Base-by-base conservation (phyloP, 2,113 vertebrate species). In the Bubo scandiacus region DNA sequence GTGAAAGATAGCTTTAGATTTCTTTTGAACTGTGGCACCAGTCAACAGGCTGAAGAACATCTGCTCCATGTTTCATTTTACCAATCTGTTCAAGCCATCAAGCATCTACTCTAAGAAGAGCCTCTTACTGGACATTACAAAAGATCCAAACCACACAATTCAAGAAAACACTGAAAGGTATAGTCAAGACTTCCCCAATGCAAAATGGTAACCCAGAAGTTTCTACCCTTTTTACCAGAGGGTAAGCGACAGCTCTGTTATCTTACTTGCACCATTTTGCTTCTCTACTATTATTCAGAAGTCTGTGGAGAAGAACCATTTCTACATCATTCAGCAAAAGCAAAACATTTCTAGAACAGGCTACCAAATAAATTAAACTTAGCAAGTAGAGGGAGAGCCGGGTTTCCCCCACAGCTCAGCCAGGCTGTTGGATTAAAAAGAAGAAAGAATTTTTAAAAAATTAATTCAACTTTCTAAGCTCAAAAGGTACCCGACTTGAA, bases 191-290 rank as follows among this genome's bases (percentile, higher is more conserved):
- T 23, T 82, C 14, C 36, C 22, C 9, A 49, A 3, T 32, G 26
- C 23, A 84, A 49, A 90, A 72, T 6, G 5, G 10, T 54, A 62
- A 43, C 34, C 70, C 10, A 3, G 38, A 79, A 51, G 36, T 43
- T 68, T 63, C 15, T 32, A 15, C 19, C 36, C 30, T 11, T 75
- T 83, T 36, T 45, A 34, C 0, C 0, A 0, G 18, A 59, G 6
- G 40, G 4, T 7, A 49, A 81, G 32, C 0, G 0, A 40, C 32
- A 78, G 6, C 19, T 70, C 40, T 40, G 26, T 34, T 68, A 29
- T 10, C 58, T 66, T 47, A 67, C 27, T 59, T 32, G n/a, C 34
- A 83, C 5, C 27, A 32, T 16, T 83, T 62, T 34, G 10, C 57
- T 90, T 67, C 40, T 61, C 49, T 82, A 32, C 18, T 59, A 27